A percentile compares a stretch with the other conserved stretches of the same genome.
Evolutionary conservation across 2,113 vertebrate genomes (phyloP).

Genomic region (Sterrhoptilus dennistouni): DNA sequence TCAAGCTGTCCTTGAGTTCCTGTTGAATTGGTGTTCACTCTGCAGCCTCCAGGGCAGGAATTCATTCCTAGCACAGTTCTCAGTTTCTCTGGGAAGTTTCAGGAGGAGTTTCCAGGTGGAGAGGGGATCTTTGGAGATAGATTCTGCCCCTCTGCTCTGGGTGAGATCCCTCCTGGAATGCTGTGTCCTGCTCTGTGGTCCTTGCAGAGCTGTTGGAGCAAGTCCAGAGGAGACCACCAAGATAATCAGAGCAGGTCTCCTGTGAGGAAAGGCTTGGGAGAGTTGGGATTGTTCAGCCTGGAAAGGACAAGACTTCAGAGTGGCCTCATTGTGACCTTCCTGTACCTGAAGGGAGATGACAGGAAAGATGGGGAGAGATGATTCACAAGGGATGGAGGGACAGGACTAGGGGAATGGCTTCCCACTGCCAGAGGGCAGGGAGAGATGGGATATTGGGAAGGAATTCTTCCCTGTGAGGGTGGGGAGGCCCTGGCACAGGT

Average conservation of each 20-base stretch:
- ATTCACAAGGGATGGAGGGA: neutral
- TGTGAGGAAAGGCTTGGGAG: neutral
- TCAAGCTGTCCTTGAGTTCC: neutral
- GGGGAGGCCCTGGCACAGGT: accelerated
- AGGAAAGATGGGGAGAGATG: neutral
- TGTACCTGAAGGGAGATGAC: neutral
- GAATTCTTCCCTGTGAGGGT: accelerated
- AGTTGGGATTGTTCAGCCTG: neutral
- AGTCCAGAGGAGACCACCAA: neutral
- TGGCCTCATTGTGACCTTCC: neutral
- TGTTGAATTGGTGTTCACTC: neutral
- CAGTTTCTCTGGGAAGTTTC: accelerated
- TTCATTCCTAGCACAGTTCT: neutral
- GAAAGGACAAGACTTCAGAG: neutral
- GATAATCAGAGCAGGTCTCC: neutral
- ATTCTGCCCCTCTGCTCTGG: neutral
- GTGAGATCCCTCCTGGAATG: neutral
- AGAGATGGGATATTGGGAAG: accelerated
- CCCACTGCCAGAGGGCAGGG: neutral
- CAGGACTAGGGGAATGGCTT: neutral
- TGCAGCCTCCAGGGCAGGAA: neutral
- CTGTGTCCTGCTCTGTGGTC: neutral
- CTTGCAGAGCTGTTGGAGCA: neutral
- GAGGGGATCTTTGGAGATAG: neutral
- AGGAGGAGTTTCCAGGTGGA: neutral